These are phyloP conservation scores for Todiramphus chloris DNA, from an alignment of 2,113 vertebrate species.

Conservation along the genomic window DNA sequence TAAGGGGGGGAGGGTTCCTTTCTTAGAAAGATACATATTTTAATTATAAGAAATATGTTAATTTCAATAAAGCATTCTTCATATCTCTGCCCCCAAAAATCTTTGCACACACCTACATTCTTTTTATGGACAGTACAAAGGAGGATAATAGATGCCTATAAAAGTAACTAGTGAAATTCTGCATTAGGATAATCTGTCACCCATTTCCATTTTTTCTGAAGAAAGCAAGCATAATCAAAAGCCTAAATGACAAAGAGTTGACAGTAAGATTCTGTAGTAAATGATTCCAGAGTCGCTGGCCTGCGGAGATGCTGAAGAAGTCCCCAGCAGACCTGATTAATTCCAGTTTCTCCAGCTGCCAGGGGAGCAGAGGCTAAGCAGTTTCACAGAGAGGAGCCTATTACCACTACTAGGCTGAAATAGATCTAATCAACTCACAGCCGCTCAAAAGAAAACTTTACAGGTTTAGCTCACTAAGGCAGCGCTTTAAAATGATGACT, in stretches of 20 bases:
- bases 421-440: conserved; percentile 97
- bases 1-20: background rate
- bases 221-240: conserved; percentile 92
- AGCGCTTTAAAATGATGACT: conserved; percentile 91
- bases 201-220: conserved; percentile 86
- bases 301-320: conserved; percentile 93
- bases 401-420: conserved; percentile 94
- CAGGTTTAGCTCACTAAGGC: conserved; percentile 88
- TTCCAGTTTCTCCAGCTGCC: conserved; percentile 96
- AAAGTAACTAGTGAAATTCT: conserved; percentile 84
- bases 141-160: conserved; percentile 80
- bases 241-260: conserved; percentile 99
- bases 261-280: conserved; percentile 99
- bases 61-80: conserved; percentile 63
- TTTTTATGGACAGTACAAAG: conserved; percentile 78
- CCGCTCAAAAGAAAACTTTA: conserved; percentile 93
- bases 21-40: conserved; percentile 61
- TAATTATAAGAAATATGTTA: conserved; percentile 74
- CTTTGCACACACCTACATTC: conserved; percentile 64
- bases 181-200: conserved; percentile 92
- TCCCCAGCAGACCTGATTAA: conserved; percentile 99
- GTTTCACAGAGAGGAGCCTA: conserved; percentile 95
- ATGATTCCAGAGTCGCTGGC: conserved; percentile 98
- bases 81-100: conserved; percentile 47
- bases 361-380: conserved; percentile 94